Evolutionary conservation across 2,888 invertebrate genomes (phyloP), one percentile per base, ranked within the genome.

Genomic region (Conistra vaccinii): DNA sequence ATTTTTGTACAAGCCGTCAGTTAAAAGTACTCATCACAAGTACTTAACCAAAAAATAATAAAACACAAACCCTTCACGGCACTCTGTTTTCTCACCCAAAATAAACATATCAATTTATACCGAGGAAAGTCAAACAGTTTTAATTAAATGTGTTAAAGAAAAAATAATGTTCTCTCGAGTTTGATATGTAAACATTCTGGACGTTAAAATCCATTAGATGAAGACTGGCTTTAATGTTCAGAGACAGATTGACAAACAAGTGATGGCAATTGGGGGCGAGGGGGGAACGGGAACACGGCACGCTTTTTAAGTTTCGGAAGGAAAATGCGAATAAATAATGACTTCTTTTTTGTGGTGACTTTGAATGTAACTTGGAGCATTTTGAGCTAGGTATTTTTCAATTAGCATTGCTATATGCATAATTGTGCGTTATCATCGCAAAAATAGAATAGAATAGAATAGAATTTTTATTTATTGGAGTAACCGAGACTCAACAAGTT

Each of bases 141-240:
- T 85, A 87, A 87, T 83, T 87, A 80, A 85, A 88, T 81, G 83
- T 80, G 83, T 80, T 73, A 85, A 84, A 79, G 85, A 88, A 87
- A 85, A 88, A 82, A 83, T 84, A 86, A 87, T 86, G 80, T 81
- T 75, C 79, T 73, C 65, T 58, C 26, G 51, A 77, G 80, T 87
- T 84, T 88, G 86, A 81, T 89, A 81, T 88, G 89, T 92, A 93
- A 93, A 93, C 92, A 93, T 87, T 87, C 86, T 88, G 81, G 85
- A 81, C 82, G 87, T 88, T 86, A 85, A 91, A 90, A 92, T 92
- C 94, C 94, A 93, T 93, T 94, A 94, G 91, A 93, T 90, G 91
- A 92, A 91, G 91, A 91, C 90, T 78, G 73, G 87, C 86, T 89
- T 89, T 89, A 89, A 88, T 83, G 89, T 88, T 80, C 90, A 88